Evolutionary conservation across 1,140 invertebrate species (phyloP).

Genomic region (Limonius californicus): DNA sequence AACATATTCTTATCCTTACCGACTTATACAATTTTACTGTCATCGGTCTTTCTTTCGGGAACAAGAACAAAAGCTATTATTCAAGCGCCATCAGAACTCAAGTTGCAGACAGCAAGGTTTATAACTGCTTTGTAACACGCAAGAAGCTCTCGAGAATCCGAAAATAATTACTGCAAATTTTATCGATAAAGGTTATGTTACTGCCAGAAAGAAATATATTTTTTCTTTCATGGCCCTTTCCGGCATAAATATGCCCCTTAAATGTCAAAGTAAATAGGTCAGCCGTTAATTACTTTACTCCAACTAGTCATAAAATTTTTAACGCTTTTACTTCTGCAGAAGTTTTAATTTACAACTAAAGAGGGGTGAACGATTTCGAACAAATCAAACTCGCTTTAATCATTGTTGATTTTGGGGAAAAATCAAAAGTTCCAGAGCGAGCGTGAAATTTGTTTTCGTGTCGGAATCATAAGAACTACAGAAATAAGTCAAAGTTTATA

Average conservation of each 20-base stretch:
- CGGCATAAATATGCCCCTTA: background rate
- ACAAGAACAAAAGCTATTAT: conserved; percentile 25
- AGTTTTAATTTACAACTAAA: too few species aligned
- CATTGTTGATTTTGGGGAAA: too few species aligned
- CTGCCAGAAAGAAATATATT: background rate
- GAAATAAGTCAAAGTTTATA: background rate
- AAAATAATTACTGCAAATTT: conserved; percentile 10
- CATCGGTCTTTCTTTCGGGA: conserved; percentile 20
- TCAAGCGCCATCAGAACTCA: conserved; percentile 23
- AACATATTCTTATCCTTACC: background rate
- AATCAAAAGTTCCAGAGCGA: background rate
- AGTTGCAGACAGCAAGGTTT: conserved; percentile 23
- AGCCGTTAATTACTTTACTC: too few species aligned
- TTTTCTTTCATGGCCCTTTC: background rate
- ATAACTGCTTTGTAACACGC: conserved; percentile 20
- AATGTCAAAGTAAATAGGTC: too few species aligned
- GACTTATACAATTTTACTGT: conserved; percentile 11
- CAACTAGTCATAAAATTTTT: too few species aligned
- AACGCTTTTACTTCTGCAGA: too few species aligned
- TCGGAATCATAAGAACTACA: too few species aligned
- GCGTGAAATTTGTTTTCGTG: too few species aligned
- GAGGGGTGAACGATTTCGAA: too few species aligned
- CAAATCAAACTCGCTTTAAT: too few species aligned
- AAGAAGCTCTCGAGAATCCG: conserved; percentile 19
- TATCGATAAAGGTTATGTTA: background rate